Base-by-base conservation (phyloP, 1,140 invertebrate genomes). In the Ostrea edulis region DNA sequence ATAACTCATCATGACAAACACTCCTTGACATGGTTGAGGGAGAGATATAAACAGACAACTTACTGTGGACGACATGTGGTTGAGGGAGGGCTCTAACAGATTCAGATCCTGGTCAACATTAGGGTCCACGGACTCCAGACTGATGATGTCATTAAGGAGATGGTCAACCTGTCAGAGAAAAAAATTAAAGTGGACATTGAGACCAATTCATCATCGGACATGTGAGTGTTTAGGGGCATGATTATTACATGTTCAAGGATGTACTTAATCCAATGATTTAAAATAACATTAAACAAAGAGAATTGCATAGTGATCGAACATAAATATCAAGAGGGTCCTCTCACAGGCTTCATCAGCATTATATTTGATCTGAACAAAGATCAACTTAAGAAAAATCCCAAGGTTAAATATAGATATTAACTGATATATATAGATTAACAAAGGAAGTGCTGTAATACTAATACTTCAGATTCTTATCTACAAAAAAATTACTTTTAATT, bases 21-120 rank as follows among this genome's bases (percentile, higher is more conserved):
- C 2, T 44, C 35, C 35, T 44, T 44, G 35, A 44, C 35, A 44
- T 58, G 55, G 55, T 58, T 58, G 55, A 55, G 7, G 55, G 20
- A 58, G 20, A 3, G 11, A 1, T 3, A 55, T 55, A 55, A 62
- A 17, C 55, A 62, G 14, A 62, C 20, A 62, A n/a, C 93, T 93
- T 90, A 94, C 93, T 77, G 93, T 93, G 11, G 91, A 90, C 52
- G 93, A 93, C 89, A 94, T 91, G 2, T 92, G 93, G 71, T 89
- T 90, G 17, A 93, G 90, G 20, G 92, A 91, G 29, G 93, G 92
- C 77, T 93, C 92, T 25, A 94, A 93, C 25, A 92, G 89, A 55
- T 90, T 92, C 58, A 94, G 92, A 92, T 94, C 94, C 90, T 90
- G 91, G 88, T 94, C 94, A 8, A 90, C 82, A 17, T 87, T 87